Evolutionary conservation across 2,888 invertebrate genomes (phyloP).

Genomic region (Ischnus inquisitorius): DNA sequence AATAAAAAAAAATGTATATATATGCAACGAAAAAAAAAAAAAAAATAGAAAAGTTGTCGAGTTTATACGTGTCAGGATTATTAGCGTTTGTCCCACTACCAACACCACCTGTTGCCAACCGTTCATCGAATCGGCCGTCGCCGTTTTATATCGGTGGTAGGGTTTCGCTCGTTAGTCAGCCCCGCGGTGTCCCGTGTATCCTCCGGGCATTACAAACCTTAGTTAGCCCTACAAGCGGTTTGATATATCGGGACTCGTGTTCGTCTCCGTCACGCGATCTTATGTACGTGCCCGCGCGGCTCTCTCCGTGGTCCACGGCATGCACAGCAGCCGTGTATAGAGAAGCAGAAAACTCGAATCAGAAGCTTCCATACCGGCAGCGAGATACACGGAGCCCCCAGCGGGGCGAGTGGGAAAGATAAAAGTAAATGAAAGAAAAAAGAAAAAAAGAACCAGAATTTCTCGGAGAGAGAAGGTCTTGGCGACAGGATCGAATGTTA

Average conservation of each 20-base stretch:
- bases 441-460: not conserved
- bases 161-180: slow-evolving; percentile 67
- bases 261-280: slow-evolving; percentile 70
- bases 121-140: slow-evolving; percentile 42
- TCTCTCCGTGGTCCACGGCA: slow-evolving; percentile 23
- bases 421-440: not conserved
- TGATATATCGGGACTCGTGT: slow-evolving; percentile 71
- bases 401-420: not conserved
- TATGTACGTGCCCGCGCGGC: slow-evolving; percentile 32
- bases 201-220: slow-evolving; percentile 67
- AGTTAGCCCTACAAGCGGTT: slow-evolving; percentile 70
- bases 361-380: slow-evolving; percentile 10
- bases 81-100: slow-evolving; percentile 45
- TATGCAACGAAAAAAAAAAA: not conserved
- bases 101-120: slow-evolving; percentile 57
- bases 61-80: slow-evolving; percentile 54
- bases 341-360: slow-evolving; percentile 12
- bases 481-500: slow-evolving; percentile 57
- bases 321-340: slow-evolving; percentile 8
- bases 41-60: not conserved
- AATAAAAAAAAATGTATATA: not conserved
- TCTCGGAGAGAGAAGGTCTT: slow-evolving; percentile 39
- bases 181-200: slow-evolving; percentile 62
- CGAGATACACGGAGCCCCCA: slow-evolving; percentile 9
- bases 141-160: slow-evolving; percentile 27